phyloP scores from a whole-genome alignment of 2,888 invertebrate genomes.

The Drosophila kanekoi region DNA sequence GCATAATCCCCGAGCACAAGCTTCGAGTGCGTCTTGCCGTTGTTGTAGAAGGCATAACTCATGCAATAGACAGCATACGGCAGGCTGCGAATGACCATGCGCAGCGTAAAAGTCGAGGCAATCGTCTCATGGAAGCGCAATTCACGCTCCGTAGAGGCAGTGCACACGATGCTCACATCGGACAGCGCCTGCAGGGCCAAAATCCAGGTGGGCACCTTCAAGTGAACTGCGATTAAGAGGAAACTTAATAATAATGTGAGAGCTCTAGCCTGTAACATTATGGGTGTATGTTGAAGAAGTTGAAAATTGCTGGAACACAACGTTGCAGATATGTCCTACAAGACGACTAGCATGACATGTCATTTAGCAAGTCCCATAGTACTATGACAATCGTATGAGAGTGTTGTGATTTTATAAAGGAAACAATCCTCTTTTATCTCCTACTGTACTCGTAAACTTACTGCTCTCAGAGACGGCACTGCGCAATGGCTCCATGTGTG shows the following conservation, averaged over 20 bases:
- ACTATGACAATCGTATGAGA: too few relatives aligned
- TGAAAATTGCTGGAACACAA: too few relatives aligned
- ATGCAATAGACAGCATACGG: conserved; percentile 82
- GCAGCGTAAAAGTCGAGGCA: conserved; percentile 90
- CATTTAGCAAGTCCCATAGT: too few relatives aligned
- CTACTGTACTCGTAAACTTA: conserved; percentile 78
- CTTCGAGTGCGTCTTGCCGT: conserved; percentile 82
- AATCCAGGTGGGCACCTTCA: conserved; percentile 90
- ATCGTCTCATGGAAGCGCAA: conserved; percentile 92
- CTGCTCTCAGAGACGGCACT: conserved; percentile 88
- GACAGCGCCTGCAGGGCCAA: conserved; percentile 91
- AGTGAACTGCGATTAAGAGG: conserved; percentile 85
- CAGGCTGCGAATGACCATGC: conserved; percentile 89
- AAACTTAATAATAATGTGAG: too few relatives aligned
- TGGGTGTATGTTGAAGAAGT: too few relatives aligned
- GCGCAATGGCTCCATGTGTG: conserved; percentile 89
- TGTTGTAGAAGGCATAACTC: conserved; percentile 78
- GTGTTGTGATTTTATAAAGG: too few relatives aligned
- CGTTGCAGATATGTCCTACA: too few relatives aligned
- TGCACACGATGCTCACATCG: conserved; percentile 91
- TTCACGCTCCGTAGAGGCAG: conserved; percentile 91
- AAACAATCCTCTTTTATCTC: too few relatives aligned
- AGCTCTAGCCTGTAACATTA: too few relatives aligned
- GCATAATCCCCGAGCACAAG: conserved; percentile 91
- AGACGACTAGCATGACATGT: too few relatives aligned